Conservation (phyloP, 2,113 vertebrate species). For the Vireo altiloquus region DNA sequence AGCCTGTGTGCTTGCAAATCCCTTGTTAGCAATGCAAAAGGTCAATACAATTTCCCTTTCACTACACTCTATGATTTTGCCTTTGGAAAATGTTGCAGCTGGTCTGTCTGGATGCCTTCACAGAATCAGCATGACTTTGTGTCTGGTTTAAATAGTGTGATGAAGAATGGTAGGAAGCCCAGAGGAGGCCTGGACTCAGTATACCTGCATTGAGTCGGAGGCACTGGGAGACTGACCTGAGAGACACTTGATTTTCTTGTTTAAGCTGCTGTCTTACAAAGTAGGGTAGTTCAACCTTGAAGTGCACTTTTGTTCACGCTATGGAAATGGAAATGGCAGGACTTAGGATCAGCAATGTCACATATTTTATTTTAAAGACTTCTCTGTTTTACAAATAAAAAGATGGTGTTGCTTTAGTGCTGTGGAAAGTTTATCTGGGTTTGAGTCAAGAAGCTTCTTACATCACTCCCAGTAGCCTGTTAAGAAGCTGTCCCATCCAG, state of each 20-base stretch:
- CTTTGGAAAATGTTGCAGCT: conserved; percentile 49
- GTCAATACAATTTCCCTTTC: conserved; percentile 51
- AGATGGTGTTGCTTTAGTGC: neutral
- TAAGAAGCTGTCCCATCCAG: neutral
- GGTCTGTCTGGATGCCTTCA: conserved; percentile 52
- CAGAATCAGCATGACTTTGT: conserved; percentile 19
- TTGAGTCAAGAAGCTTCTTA: neutral
- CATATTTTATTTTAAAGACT: neutral
- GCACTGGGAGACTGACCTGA: neutral
- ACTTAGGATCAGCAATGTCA: neutral
- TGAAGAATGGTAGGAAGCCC: neutral
- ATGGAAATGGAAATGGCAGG: neutral
- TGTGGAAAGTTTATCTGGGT: neutral
- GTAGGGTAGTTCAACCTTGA: neutral
- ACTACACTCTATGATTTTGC: conserved; percentile 24
- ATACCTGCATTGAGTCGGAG: neutral
- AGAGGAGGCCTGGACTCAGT: neutral
- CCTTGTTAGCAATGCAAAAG: conserved; percentile 33
- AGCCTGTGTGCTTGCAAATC: conserved; percentile 45
- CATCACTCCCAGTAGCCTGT: neutral
- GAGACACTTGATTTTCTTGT: neutral
- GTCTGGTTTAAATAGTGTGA: conserved; percentile 26
- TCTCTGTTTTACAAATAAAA: neutral
- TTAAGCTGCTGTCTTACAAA: neutral
- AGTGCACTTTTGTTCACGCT: neutral